Evolutionary conservation across 2,888 invertebrate species (phyloP).

Genomic region (Sericinus montela): DNA sequence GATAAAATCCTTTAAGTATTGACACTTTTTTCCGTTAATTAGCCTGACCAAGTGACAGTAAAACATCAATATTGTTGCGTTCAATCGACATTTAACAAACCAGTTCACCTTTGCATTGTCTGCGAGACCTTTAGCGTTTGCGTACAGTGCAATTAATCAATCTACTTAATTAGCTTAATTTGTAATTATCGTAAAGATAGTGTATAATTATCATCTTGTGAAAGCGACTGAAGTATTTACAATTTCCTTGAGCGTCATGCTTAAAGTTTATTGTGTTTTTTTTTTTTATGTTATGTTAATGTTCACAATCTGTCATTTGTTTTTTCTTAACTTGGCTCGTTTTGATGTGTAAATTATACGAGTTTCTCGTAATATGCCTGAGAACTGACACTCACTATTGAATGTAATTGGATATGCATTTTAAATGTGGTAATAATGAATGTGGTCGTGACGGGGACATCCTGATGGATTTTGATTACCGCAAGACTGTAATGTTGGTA

Average conservation of each 20-base stretch:
- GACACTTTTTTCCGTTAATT: not conserved
- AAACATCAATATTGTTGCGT: slow-evolving; percentile 8
- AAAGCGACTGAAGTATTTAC: slow-evolving; percentile 7
- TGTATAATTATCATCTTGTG: slow-evolving; percentile 9
- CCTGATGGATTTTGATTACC: too few species aligned
- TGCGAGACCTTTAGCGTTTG: slow-evolving; percentile 8
- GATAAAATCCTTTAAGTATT: too few species aligned
- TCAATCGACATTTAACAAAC: slow-evolving; percentile 2
- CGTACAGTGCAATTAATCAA: slow-evolving; percentile 12
- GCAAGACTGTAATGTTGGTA: too few species aligned
- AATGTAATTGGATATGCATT: too few species aligned
- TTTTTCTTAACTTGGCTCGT: too few species aligned
- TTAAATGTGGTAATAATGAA: too few species aligned
- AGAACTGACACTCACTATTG: too few species aligned
- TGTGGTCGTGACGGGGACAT: too few species aligned
- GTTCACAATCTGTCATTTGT: too few species aligned
- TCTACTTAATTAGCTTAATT: slow-evolving; percentile 13
- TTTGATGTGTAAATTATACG: too few species aligned
- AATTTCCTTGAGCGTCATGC: slow-evolving; percentile 6
- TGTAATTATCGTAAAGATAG: slow-evolving; percentile 10
- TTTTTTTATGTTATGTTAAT: too few species aligned
- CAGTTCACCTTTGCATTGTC: slow-evolving; percentile 11
- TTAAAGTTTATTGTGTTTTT: not conserved
- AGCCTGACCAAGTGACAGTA: not conserved
- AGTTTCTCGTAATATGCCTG: too few species aligned